Evolutionary conservation across 2,888 invertebrate genomes (phyloP).

Genomic region (Trypoxylon attenuatum): DNA sequence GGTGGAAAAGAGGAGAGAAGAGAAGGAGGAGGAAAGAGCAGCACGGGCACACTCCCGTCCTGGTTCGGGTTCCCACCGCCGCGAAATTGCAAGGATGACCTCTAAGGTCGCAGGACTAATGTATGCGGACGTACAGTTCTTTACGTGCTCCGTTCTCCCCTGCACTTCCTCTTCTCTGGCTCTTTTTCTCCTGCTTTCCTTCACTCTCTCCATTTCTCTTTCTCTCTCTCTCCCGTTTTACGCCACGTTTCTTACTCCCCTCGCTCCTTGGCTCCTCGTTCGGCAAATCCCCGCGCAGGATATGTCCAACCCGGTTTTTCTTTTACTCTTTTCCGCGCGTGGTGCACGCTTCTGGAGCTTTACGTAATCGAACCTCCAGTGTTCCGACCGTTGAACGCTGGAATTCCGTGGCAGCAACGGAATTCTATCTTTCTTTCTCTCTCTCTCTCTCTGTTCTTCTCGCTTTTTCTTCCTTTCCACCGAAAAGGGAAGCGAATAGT

Average conservation of each 20-base stretch:
- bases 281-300: slow-evolving; percentile 11
- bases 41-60: slow-evolving; percentile 38
- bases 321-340: slow-evolving; percentile 28
- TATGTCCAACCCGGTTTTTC: slow-evolving; percentile 14
- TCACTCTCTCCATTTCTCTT: no score
- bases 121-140: slow-evolving; percentile 64
- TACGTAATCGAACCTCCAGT: slow-evolving; percentile 36
- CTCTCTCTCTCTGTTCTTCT: no score
- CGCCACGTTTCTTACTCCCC: slow-evolving; percentile 9
- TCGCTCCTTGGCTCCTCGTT: no score
- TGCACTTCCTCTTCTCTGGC: slow-evolving; percentile 14
- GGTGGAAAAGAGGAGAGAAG: slow-evolving; percentile 16
- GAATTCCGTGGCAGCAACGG: neutral
- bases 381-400: slow-evolving; percentile 16
- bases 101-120: slow-evolving; percentile 63
- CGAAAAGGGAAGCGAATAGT: slow-evolving; percentile 27
- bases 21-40: neutral
- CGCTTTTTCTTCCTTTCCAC: no score
- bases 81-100: slow-evolving; percentile 64
- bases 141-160: slow-evolving; percentile 45
- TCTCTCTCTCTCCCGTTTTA: neutral
- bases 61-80: slow-evolving; percentile 61
- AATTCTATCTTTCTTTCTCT: slow-evolving; percentile 6
- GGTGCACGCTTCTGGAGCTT: slow-evolving; percentile 31
- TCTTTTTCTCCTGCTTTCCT: slow-evolving; percentile 9